Evolutionary conservation across 1,140 invertebrate species (phyloP).

Genomic region (Drosophila jambulina): DNA sequence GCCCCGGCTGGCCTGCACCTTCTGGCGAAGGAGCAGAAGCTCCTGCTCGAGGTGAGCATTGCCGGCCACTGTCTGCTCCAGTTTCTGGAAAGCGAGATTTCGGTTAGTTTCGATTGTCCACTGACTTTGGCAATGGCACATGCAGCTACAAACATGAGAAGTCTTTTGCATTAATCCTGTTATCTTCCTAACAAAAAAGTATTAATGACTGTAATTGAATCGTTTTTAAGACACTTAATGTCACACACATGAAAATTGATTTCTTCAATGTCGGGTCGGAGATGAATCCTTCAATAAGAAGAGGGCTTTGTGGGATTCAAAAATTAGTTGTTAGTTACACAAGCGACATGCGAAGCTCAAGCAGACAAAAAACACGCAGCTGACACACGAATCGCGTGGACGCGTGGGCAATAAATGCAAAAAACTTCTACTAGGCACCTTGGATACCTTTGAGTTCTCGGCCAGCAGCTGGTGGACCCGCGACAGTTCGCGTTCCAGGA

Average conservation of each 20-base stretch:
- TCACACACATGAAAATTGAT: neutral
- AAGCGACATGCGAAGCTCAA: slow-evolving; percentile 80
- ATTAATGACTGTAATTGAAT: slow-evolving; percentile 10
- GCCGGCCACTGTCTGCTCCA: slow-evolving; percentile 95
- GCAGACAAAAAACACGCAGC: slow-evolving; percentile 57
- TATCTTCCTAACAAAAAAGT: neutral
- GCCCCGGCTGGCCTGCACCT: slow-evolving; percentile 89
- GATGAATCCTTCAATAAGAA: neutral
- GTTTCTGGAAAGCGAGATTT: slow-evolving; percentile 87
- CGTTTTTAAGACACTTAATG: neutral
- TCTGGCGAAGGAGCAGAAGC: slow-evolving; percentile 92
- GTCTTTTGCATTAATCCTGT: slow-evolving; percentile 69
- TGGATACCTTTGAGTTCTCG: slow-evolving; percentile 94
- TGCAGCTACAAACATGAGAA: slow-evolving; percentile 68
- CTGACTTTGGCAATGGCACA: slow-evolving; percentile 38
- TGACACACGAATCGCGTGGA: slow-evolving; percentile 6
- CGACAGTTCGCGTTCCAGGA: slow-evolving; percentile 93
- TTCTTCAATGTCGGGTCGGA: neutral
- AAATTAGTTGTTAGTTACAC: slow-evolving; percentile 69
- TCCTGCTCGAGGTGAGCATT: slow-evolving; percentile 95
- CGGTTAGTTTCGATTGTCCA: slow-evolving; percentile 14
- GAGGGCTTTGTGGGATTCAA: neutral
- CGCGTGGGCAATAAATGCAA: slow-evolving; percentile 56
- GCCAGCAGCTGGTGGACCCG: slow-evolving; percentile 93
- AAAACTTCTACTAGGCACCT: slow-evolving; percentile 85